A percentile compares a stretch with the other conserved stretches of the same genome.
Conservation (phyloP, 2,113 vertebrate species). For the Phodopus roborovskii region DNA sequence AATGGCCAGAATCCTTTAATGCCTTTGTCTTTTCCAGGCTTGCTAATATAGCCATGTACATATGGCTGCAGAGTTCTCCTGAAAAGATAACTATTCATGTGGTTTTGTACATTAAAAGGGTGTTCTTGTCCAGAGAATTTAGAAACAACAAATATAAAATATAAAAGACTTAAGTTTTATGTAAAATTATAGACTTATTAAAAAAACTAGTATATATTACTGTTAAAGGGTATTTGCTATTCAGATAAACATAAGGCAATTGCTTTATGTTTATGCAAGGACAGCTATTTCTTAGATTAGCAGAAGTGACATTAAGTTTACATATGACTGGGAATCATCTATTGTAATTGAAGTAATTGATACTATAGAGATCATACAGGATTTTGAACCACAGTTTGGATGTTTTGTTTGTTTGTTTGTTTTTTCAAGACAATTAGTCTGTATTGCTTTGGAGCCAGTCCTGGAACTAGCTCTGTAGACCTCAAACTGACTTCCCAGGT, state of each 20-base stretch:
- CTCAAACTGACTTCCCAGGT: too few relatives aligned
- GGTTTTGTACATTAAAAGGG: background rate
- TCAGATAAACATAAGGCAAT: too few relatives aligned
- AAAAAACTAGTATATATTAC: background rate
- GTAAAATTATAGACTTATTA: background rate
- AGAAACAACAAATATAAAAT: too few relatives aligned
- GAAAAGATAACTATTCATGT: background rate
- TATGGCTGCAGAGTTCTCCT: too few relatives aligned
- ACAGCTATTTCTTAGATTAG: background rate
- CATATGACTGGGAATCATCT: background rate
- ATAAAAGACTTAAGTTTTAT: background rate
- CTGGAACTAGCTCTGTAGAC: too few relatives aligned
- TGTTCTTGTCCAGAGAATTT: background rate
- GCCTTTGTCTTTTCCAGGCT: background rate
- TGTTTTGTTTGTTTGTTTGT: too few relatives aligned
- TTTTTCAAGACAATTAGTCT: too few relatives aligned
- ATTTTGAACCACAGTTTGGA: background rate
- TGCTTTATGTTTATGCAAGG: background rate
- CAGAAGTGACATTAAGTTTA: background rate
- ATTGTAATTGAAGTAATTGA: background rate
- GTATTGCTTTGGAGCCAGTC: too few relatives aligned
- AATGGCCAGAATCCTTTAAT: too few relatives aligned
- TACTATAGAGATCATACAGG: background rate
- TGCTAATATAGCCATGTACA: background rate
- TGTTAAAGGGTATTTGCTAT: background rate